These are phyloP conservation scores for Homarus americanus DNA, from an alignment of 1,140 invertebrate species.

Conservation along the genomic window DNA sequence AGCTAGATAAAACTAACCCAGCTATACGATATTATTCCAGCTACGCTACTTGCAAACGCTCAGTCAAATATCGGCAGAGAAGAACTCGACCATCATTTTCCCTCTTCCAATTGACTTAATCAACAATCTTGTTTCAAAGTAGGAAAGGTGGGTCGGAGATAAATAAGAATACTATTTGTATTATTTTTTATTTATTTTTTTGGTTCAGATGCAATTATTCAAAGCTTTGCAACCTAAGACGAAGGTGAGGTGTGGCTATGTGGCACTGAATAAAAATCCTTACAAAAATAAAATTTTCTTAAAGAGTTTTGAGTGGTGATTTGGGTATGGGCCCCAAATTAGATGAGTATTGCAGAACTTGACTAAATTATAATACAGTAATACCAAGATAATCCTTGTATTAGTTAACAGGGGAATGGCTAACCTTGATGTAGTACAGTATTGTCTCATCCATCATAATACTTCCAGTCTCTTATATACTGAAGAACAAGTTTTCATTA, in stretches of 20 bases:
- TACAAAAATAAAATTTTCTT: slow-evolving; percentile 1
- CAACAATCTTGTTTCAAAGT: slow-evolving; percentile 71
- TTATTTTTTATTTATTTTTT: slow-evolving; percentile 46
- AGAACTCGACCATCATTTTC: slow-evolving; percentile 71
- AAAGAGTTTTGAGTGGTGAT: slow-evolving; percentile 12
- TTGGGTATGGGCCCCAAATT: slow-evolving; percentile 4
- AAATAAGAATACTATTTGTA: slow-evolving; percentile 61
- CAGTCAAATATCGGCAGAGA: slow-evolving; percentile 71
- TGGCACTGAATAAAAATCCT: slow-evolving; percentile 27
- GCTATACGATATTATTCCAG: slow-evolving; percentile 68
- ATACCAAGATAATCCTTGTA: background rate
- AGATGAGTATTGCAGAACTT: background rate
- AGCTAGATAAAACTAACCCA: slow-evolving; percentile 59
- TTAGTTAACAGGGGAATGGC: no score
- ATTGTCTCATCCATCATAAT: no score
- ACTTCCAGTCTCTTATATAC: no score
- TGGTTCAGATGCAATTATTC: slow-evolving; percentile 43
- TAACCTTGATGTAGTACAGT: no score
- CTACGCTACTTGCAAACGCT: slow-evolving; percentile 71
- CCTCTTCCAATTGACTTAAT: slow-evolving; percentile 72
- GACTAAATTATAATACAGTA: background rate
- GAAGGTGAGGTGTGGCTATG: slow-evolving; percentile 66
- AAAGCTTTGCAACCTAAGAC: slow-evolving; percentile 60
- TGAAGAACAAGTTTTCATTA: no score
- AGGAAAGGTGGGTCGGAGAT: slow-evolving; percentile 70